A percentile compares a stretch with the other conserved stretches of the same genome.
Evolutionary conservation across 2,113 vertebrate species (phyloP).

Genomic region (Syngnathus floridae): DNA sequence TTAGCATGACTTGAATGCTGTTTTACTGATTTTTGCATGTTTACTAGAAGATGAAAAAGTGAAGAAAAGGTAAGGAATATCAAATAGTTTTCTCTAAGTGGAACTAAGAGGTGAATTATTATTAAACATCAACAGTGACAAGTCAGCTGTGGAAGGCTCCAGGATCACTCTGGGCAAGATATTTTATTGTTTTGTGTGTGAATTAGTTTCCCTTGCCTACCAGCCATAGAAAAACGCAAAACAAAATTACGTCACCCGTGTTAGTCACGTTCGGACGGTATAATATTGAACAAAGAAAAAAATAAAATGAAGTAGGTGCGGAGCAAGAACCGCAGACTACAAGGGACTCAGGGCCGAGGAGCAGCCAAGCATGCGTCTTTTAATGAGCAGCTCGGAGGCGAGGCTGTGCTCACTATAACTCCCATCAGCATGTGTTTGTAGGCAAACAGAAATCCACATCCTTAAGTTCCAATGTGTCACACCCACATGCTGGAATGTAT

Average conservation of each 20-base stretch:
- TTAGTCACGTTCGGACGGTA: not conserved
- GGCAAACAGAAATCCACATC: conserved; percentile 21
- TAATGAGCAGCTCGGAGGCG: conserved; percentile 63
- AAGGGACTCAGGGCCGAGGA: conserved; percentile 12
- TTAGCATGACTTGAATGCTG: too few relatives aligned
- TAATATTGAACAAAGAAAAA: conserved; percentile 9
- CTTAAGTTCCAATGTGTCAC: conserved; percentile 20
- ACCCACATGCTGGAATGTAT: conserved; percentile 33
- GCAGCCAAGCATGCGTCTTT: conserved; percentile 59
- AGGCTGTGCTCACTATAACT: conserved; percentile 48
- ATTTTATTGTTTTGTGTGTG: too few relatives aligned
- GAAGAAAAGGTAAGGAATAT: too few relatives aligned
- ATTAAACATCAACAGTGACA: too few relatives aligned
- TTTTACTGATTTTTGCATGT: too few relatives aligned
- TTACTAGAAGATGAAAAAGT: too few relatives aligned
- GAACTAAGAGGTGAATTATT: too few relatives aligned
- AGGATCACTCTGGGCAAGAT: too few relatives aligned
- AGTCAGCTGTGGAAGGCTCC: too few relatives aligned
- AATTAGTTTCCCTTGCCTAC: too few relatives aligned
- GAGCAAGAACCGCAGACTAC: conserved; percentile 41
- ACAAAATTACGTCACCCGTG: not conserved
- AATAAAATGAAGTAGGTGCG: conserved; percentile 3
- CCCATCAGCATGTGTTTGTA: conserved; percentile 15
- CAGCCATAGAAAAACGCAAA: too few relatives aligned
- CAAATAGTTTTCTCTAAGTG: too few relatives aligned